phyloP scores from a whole-genome alignment of 2,113 vertebrate genomes.

The Clarias gariepinus region DNA sequence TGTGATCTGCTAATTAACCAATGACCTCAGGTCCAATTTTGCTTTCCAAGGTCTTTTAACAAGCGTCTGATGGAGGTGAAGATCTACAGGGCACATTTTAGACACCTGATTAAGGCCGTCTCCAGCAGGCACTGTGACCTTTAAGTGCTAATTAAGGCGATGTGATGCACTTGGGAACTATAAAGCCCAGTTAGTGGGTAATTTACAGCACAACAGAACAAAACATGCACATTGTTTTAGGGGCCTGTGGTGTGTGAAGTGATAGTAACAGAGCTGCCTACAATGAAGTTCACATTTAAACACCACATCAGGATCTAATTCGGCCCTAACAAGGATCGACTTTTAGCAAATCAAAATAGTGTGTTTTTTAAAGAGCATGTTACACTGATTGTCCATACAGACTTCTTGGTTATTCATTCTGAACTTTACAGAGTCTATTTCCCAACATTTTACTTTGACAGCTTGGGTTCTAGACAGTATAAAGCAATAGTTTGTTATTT shows the following conservation, averaged over 20 bases:
- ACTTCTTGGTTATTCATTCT: not conserved
- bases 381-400: not conserved
- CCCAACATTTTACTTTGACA: not conserved
- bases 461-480: not conserved
- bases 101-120: conserved; percentile 12
- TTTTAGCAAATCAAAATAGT: not conserved
- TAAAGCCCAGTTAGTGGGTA: conserved; percentile 24
- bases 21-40: conserved; percentile 52
- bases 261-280: not conserved
- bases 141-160: conserved; percentile 13
- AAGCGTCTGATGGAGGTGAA: conserved; percentile 34
- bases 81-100: conserved; percentile 6
- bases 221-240: conserved; percentile 18
- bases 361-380: not conserved
- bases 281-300: conserved; percentile 1
- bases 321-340: not conserved
- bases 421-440: not conserved
- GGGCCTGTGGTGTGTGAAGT: not conserved
- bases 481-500: not conserved
- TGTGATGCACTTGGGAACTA: conserved; percentile 29
- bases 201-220: conserved; percentile 21
- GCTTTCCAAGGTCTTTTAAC: conserved; percentile 49
- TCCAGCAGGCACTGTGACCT: not conserved
- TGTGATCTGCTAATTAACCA: conserved; percentile 61
- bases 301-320: not conserved